A percentile compares a stretch with the other conserved stretches of the same genome.
Conservation (phyloP, 2,888 invertebrate genomes). For the Microchrysa polita region DNA sequence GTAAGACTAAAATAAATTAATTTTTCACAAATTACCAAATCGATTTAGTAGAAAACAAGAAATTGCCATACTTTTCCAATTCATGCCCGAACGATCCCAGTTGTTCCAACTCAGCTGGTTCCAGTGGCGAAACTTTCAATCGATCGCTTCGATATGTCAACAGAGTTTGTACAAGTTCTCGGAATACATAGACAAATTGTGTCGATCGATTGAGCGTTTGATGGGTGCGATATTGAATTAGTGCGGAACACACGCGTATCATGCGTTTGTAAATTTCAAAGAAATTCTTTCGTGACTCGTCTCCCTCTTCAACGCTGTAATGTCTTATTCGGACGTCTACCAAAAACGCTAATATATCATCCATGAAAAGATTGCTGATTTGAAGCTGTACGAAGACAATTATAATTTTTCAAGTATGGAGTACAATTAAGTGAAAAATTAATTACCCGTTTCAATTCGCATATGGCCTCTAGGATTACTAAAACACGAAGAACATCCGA, state of each 20-base stretch:
- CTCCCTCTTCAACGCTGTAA: constrained; percentile 54
- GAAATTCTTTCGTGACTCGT: constrained; percentile 53
- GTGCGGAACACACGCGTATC: constrained; percentile 55
- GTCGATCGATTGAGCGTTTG: constrained; percentile 60
- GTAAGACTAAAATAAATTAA: constrained; percentile 53
- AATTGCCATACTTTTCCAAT: constrained; percentile 54
- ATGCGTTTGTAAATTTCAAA: constrained; percentile 55
- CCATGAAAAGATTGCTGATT: constrained; percentile 51
- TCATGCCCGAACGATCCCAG: constrained; percentile 59
- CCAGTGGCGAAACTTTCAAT: constrained; percentile 56
- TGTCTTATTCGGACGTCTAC: constrained; percentile 59
- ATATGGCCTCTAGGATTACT: constrained; percentile 56
- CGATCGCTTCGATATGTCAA: constrained; percentile 61
- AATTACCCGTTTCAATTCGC: constrained; percentile 57
- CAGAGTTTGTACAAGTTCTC: constrained; percentile 60
- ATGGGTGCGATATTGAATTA: constrained; percentile 57
- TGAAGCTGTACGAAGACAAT: too few species aligned
- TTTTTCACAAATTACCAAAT: neutral
- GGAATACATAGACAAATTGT: constrained; percentile 59
- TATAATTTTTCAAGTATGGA: neutral
- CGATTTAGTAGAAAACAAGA: neutral
- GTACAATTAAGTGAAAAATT: neutral
- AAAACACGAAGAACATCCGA: constrained; percentile 55
- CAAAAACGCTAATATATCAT: constrained; percentile 58
- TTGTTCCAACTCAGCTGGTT: constrained; percentile 57